Conservation (phyloP, 2,797 vertebrate species). For the Pyrocephalus nanus region DNA sequence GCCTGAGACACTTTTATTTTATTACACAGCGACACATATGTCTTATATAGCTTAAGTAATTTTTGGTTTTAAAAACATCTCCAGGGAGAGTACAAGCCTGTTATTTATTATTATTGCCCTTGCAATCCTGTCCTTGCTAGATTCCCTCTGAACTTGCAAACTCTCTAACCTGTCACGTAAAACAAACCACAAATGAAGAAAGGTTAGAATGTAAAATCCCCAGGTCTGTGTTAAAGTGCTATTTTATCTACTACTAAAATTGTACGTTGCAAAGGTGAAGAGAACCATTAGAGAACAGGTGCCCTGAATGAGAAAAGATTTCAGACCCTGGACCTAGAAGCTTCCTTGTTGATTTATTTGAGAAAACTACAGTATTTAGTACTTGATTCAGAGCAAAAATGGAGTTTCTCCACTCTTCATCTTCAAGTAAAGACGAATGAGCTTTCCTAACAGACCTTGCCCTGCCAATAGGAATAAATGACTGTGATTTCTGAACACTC, state of each 20-base stretch:
- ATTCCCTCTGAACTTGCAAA: slow-evolving; percentile 10
- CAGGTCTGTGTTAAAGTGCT: slow-evolving; percentile 14
- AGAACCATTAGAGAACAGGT: slow-evolving; percentile 38
- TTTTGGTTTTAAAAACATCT: background rate
- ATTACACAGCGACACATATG: background rate
- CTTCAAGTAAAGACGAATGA: slow-evolving; percentile 78
- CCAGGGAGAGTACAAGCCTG: background rate
- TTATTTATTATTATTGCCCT: slow-evolving; percentile 28
- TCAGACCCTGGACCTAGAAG: slow-evolving; percentile 33
- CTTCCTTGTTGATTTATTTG: slow-evolving; percentile 66
- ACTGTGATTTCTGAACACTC: slow-evolving; percentile 77
- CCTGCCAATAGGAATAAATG: slow-evolving; percentile 85
- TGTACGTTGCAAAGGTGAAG: slow-evolving; percentile 27
- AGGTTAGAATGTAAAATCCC: slow-evolving; percentile 41
- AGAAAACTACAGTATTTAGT: slow-evolving; percentile 68
- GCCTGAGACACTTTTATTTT: background rate
- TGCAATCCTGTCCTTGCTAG: background rate
- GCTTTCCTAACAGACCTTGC: slow-evolving; percentile 82
- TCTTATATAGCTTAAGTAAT: background rate
- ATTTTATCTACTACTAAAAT: slow-evolving; percentile 22
- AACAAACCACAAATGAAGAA: slow-evolving; percentile 58
- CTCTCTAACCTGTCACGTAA: slow-evolving; percentile 48
- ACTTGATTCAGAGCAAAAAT: slow-evolving; percentile 75
- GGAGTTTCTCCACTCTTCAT: slow-evolving; percentile 74
- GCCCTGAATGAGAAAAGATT: slow-evolving; percentile 44